Evolutionary conservation across 2,113 vertebrate species (phyloP), one percentile per base, ranked within the genome.

Genomic region (Octodon degus): DNA sequence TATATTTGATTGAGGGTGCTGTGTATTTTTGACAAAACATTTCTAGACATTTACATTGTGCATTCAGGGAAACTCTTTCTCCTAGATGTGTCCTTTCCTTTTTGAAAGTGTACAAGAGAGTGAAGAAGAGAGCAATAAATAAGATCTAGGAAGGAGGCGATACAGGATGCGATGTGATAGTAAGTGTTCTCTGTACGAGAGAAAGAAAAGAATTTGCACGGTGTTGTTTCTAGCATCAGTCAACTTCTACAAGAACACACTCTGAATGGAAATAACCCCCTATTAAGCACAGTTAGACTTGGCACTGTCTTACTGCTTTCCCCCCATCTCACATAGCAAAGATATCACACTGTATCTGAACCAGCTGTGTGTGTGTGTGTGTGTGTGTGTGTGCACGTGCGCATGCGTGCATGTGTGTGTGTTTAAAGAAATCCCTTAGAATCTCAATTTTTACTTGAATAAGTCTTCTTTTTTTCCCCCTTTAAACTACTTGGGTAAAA

Each of bases 171-270:
- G 32, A 80, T 60, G 43, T 10, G 67, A 34, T 32, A 40, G 37
- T 9, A 40, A 89, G 72, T 16, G 76, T 43, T 95, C 27, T 70
- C 58, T 86, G 19, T 24, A 58, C 32, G 14, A 40, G 70, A 60
- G 30, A 27, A 65, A 50, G 24, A 55, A 30, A 92, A 82, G 77
- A 7, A 53, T 96, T 14, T 65, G 16, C 47, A 55, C 20, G 30
- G 4, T 40, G 80, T n/a, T 89, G 58, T 88, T 97, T 96, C 89
- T 32, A 79, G 60, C 50, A 67, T 93, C 92, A 11, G 37, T 92
- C 84, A 86, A 2, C 72, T 91, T 89, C 77, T 88, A 60, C 22
- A 68, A 92, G 82, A 89, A 90, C 55, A 62, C 25, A 79, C 62
- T 86, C 95, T 63, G 24, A 67, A 34, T 74, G 67, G 53, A 91